A percentile compares a stretch with the other conserved stretches of the same genome.
Evolutionary conservation across 2,888 invertebrate species (phyloP).

Genomic region (Hyposoter dolosus): DNA sequence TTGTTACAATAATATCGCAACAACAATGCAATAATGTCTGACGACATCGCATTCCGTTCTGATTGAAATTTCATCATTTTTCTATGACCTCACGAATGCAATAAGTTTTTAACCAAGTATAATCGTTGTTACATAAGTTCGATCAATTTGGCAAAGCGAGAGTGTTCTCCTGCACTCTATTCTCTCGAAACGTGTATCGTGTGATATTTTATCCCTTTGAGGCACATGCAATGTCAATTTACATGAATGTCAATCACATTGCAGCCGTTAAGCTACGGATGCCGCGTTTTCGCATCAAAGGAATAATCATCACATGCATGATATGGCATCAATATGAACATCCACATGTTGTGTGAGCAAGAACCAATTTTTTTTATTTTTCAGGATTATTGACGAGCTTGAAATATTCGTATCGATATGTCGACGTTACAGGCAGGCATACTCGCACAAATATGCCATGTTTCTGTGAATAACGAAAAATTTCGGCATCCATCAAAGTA

Average conservation of each 20-base stretch:
- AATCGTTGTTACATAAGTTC: background rate
- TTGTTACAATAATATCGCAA: background rate
- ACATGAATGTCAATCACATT: conserved; percentile 48
- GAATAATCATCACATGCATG: background rate
- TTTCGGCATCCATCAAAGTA: background rate
- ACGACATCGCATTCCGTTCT: background rate
- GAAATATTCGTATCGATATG: background rate
- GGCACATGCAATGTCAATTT: conserved; percentile 49
- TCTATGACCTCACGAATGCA: background rate
- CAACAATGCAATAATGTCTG: background rate
- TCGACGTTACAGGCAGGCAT: background rate
- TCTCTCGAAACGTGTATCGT: background rate
- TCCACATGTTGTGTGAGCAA: conserved; percentile 11
- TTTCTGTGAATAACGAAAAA: background rate
- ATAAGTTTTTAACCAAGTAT: background rate
- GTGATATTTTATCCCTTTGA: conserved; percentile 50
- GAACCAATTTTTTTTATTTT: conserved; percentile 10
- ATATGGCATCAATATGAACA: background rate
- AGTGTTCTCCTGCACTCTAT: background rate
- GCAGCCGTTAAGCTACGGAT: conserved; percentile 28
- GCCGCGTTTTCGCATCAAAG: conserved; percentile 35
- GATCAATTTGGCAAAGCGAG: background rate
- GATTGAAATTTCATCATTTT: background rate
- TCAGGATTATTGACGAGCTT: conserved; percentile 19
- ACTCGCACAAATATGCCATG: background rate